Evolutionary conservation across 2,888 invertebrate species (phyloP).

Genomic region (Folsomia candida): DNA sequence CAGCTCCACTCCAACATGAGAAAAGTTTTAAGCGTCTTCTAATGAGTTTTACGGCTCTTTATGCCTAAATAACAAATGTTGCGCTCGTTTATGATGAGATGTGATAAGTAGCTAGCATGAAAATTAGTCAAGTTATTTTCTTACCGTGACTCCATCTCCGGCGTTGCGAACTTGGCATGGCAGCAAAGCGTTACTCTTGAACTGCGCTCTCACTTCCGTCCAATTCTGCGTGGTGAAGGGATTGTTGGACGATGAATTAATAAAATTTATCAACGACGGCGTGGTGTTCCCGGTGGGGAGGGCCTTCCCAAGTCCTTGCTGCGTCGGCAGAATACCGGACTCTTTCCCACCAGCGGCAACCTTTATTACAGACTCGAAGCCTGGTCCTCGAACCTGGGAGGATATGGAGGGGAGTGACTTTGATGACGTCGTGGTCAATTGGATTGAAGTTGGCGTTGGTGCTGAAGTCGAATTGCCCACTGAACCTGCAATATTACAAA

Average conservation of each 20-base stretch:
- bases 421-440: neutral
- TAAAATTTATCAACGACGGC: constrained; percentile 25
- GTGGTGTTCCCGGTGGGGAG: constrained; percentile 9
- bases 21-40: constrained; percentile 18
- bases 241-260: constrained; percentile 38
- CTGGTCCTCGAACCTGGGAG: neutral
- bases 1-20: neutral
- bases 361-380: constrained; percentile 5
- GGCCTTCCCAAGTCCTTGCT: neutral
- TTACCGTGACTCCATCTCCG: constrained; percentile 75
- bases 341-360: neutral
- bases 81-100: constrained; percentile 3
- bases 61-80: constrained; percentile 18
- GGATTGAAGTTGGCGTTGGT: neutral
- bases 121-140: constrained; percentile 54
- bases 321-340: neutral
- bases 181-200: constrained; percentile 76
- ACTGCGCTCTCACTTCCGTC: constrained; percentile 76
- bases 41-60: constrained; percentile 19
- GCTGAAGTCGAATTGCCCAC: constrained; percentile 23
- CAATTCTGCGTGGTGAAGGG: constrained; percentile 77
- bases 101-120: constrained; percentile 1
- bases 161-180: constrained; percentile 82
- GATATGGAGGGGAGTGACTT: constrained; percentile 7
- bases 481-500: constrained; percentile 22